Evolutionary conservation across 2,888 invertebrate genomes (phyloP).

Genomic region (Parascotia fuliginaria): DNA sequence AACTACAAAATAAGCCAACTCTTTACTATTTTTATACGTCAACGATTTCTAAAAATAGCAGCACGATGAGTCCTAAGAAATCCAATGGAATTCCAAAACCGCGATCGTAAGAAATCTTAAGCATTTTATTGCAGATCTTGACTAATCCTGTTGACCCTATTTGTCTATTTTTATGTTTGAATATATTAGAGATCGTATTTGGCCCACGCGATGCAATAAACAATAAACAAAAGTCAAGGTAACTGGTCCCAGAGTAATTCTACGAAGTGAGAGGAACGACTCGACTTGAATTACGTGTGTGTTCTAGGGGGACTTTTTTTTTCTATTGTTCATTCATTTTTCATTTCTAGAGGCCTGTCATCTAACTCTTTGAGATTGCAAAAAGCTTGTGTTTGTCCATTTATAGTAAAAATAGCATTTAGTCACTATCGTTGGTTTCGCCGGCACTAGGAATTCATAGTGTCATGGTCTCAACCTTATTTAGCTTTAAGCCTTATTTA

Average conservation of each 20-base stretch:
- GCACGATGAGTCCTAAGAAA: neutral
- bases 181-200: slow-evolving; percentile 38
- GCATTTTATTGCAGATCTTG: slow-evolving; percentile 21
- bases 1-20: too few relatives aligned
- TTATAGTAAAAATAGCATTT: too few relatives aligned
- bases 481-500: too few relatives aligned
- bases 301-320: slow-evolving; percentile 19
- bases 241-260: slow-evolving; percentile 49
- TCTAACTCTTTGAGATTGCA: too few relatives aligned
- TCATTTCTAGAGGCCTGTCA: slow-evolving; percentile 3
- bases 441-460: too few relatives aligned
- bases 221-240: slow-evolving; percentile 62
- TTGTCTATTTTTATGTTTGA: slow-evolving; percentile 51
- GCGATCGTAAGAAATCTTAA: slow-evolving; percentile 6
- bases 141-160: slow-evolving; percentile 51
- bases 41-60: too few relatives aligned
- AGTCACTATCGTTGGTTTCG: too few relatives aligned
- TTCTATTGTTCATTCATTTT: slow-evolving; percentile 18
- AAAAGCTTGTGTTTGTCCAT: too few relatives aligned
- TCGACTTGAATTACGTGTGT: slow-evolving; percentile 23
- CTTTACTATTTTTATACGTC: too few relatives aligned
- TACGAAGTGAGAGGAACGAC: slow-evolving; percentile 42
- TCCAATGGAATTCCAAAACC: slow-evolving; percentile 6
- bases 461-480: too few relatives aligned
- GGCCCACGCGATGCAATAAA: slow-evolving; percentile 59